Evolutionary conservation across 2,888 invertebrate species (phyloP).

Genomic region (Ligdia adustata): DNA sequence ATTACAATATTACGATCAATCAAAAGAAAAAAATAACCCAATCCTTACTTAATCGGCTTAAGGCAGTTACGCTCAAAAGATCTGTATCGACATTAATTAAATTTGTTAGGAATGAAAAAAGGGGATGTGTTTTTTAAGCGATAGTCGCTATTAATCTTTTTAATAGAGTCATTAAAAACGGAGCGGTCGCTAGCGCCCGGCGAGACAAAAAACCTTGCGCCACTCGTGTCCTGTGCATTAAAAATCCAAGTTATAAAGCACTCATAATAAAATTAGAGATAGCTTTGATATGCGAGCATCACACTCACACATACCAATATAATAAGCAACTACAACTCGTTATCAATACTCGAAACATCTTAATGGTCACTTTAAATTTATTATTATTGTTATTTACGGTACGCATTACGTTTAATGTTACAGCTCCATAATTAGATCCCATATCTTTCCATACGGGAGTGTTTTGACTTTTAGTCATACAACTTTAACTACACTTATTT

Average conservation of each 20-base stretch:
- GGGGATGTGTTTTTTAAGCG: slow-evolving; percentile 65
- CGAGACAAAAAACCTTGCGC: slow-evolving; percentile 40
- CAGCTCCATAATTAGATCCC: slow-evolving; percentile 55
- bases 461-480: slow-evolving; percentile 24
- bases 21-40: slow-evolving; percentile 28
- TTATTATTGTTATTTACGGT: slow-evolving; percentile 59
- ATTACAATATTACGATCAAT: slow-evolving; percentile 28
- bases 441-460: slow-evolving; percentile 41
- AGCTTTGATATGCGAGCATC: slow-evolving; percentile 45
- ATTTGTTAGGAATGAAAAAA: slow-evolving; percentile 71
- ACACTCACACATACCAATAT: slow-evolving; percentile 49
- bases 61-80: slow-evolving; percentile 47
- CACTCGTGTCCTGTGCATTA: slow-evolving; percentile 31
- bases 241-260: slow-evolving; percentile 53
- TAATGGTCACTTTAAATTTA: slow-evolving; percentile 59
- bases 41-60: slow-evolving; percentile 27
- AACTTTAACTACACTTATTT: not conserved
- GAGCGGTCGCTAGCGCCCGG: slow-evolving; percentile 65
- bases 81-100: slow-evolving; percentile 77
- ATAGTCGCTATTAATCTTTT: slow-evolving; percentile 78
- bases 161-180: slow-evolving; percentile 81
- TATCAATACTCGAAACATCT: slow-evolving; percentile 59
- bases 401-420: slow-evolving; percentile 50
- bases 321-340: slow-evolving; percentile 43
- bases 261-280: slow-evolving; percentile 62